Evolutionary conservation across 1,140 invertebrate genomes (phyloP).

Genomic region (Orchestia grillus): DNA sequence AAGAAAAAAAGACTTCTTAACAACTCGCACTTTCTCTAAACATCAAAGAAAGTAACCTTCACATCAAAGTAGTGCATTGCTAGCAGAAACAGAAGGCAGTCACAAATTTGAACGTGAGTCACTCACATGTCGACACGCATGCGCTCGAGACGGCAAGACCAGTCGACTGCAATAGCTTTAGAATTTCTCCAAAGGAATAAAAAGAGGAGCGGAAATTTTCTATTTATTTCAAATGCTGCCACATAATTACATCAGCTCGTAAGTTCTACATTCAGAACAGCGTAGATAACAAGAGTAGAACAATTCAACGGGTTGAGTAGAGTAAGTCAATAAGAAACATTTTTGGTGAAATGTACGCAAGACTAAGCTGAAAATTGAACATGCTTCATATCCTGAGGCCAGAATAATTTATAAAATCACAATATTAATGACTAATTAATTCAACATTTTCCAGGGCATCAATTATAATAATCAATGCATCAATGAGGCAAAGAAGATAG

Average conservation of each 20-base stretch:
- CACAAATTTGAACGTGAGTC: background rate
- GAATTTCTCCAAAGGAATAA: background rate
- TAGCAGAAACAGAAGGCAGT: background rate
- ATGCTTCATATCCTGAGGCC: background rate
- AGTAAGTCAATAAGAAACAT: background rate
- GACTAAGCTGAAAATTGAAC: background rate
- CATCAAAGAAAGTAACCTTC: background rate
- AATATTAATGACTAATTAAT: background rate
- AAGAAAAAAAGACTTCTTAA: too few species aligned
- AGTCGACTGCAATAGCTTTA: background rate
- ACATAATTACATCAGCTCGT: background rate
- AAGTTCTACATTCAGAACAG: background rate
- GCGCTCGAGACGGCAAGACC: background rate
- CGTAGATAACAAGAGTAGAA: background rate
- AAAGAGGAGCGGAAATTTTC: background rate
- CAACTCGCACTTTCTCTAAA: too few species aligned
- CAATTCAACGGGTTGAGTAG: background rate
- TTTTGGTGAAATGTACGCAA: background rate
- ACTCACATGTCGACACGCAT: background rate
- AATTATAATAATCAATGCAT: background rate
- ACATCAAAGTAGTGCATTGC: background rate
- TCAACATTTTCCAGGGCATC: background rate
- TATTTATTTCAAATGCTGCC: background rate
- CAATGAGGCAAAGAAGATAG: background rate
- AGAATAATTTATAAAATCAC: background rate